Percentiles rank a stretch among this genome's conserved stretches.
Evolutionary conservation across 1,140 invertebrate genomes (phyloP).

Genomic region (Sitobion miscanthi): DNA sequence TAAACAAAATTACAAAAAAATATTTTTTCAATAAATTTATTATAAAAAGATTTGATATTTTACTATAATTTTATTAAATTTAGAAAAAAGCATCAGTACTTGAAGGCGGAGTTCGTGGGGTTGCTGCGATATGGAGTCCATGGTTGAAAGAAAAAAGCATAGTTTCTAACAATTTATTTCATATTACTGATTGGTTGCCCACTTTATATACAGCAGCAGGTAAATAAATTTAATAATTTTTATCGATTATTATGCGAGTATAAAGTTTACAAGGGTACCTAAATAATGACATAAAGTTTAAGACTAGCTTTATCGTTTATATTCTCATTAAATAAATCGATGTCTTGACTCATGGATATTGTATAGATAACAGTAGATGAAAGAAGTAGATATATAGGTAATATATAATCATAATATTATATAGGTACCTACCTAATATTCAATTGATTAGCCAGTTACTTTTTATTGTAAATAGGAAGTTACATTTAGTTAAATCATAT

Average conservation of each 20-base stretch:
- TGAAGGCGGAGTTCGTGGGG: conserved; percentile 65
- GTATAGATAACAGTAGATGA: no score
- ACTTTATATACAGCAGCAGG: conserved; percentile 71
- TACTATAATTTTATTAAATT: not conserved
- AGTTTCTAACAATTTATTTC: conserved; percentile 65
- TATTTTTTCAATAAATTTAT: not conserved
- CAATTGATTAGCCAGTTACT: no score
- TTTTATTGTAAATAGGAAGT: no score
- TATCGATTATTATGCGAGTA: not conserved
- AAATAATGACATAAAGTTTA: not conserved
- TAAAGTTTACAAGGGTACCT: not conserved
- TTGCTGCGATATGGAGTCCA: conserved; percentile 66
- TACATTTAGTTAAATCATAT: no score
- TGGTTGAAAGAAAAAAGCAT: conserved; percentile 61
- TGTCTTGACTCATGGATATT: no score
- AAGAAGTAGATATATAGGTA: no score
- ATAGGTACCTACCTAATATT: no score
- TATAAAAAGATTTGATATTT: not conserved
- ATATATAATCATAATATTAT: no score
- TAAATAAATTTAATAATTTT: not conserved
- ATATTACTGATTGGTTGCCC: conserved; percentile 70
- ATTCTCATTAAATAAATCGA: no score
- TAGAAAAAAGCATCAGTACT: conserved; percentile 41
- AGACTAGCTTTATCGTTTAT: not conserved
- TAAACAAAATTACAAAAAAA: no score